A percentile compares a stretch with the other conserved stretches of the same genome.
Evolutionary conservation across 30 jellyfish, hydroid and myxozoan species (phyloP).

Genomic region (Morbakka virulenta): DNA sequence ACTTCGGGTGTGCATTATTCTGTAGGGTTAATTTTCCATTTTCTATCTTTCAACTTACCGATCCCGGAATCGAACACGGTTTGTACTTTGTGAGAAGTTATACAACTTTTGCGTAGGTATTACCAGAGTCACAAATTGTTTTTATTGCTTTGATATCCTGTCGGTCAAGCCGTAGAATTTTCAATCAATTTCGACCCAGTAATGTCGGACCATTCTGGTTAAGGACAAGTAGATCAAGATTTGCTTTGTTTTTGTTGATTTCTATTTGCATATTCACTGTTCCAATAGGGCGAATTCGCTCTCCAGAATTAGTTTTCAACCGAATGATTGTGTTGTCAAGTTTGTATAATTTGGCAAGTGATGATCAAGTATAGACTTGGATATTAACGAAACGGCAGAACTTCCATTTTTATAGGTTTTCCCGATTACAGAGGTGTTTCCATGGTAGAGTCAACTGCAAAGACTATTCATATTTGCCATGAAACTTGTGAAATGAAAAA

Average conservation of each 20-base stretch:
- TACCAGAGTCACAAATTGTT: not conserved
- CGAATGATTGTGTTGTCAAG: not conserved
- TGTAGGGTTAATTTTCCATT: not conserved
- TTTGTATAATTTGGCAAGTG: not conserved
- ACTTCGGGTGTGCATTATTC: conserved; percentile 38
- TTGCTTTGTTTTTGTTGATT: not conserved
- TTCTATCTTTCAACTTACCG: not conserved
- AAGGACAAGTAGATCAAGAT: not conserved
- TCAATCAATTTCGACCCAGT: conserved; percentile 28
- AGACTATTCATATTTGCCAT: too few species aligned
- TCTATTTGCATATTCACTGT: not conserved
- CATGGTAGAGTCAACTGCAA: too few species aligned
- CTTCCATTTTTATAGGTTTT: too few species aligned
- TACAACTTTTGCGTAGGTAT: not conserved
- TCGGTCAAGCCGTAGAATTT: conserved; percentile 14
- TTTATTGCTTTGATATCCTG: not conserved
- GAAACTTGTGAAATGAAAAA: too few species aligned
- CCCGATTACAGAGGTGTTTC: too few species aligned
- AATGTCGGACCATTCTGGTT: too few species aligned
- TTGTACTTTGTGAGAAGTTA: not conserved
- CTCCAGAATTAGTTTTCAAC: not conserved
- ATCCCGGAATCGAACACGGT: conserved; percentile 38
- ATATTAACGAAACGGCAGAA: not conserved
- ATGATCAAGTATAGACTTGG: not conserved
- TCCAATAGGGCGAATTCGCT: not conserved